Evolutionary conservation across 2,797 vertebrate species (phyloP), one percentile per base, ranked within the genome.

Genomic region (Carduelis carduelis): DNA sequence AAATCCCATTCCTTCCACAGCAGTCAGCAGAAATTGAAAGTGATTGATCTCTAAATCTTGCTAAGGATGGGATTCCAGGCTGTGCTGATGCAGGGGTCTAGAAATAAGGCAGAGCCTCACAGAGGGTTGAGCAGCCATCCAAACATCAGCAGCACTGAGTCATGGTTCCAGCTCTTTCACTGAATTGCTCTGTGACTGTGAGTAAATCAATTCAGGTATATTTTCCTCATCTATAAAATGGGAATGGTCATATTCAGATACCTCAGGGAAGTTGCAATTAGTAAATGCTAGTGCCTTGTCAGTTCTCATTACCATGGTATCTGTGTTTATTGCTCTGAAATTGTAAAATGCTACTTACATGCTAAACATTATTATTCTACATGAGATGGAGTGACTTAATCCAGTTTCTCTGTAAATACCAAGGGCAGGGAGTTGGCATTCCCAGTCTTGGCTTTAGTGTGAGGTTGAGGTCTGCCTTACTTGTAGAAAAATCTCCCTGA

Each of bases 301-400:
- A 93, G 47, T 55, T 93, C 87, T 95, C 80, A 91, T 95, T 90
- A 91, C 72, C 52, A 26, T 14, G 80, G 57, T 47, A 56, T 75
- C 81, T 19, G n/a, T 72, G 69, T 76, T 97, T 52, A 95, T 86
- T 79, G 76, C 82, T 86, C 66, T 83, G 76, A 88, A 95, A 94
- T 86, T 72, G 83, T 83, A 72, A 90, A 89, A 83, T 59, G 46
- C 61, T 92, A 32, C 46, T 53, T 83, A 65, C n/a, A 81, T 37
- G 39, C 39, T 90, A 61, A 94, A 81, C 47, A 12, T 59, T 47
- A 12, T 80, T 93, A 84, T 85, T 91, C 57, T 63, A 64, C 59
- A 87, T 68, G 70, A 90, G 52, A 27, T 60, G 66, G 55, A 90
- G 41, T 0, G 7, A 65, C 35, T 94, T 52, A 81, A 91, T 91